Evolutionary conservation across 2,113 vertebrate species (phyloP), one percentile per base, ranked within the genome.

Genomic region (Ciconia maguari): DNA sequence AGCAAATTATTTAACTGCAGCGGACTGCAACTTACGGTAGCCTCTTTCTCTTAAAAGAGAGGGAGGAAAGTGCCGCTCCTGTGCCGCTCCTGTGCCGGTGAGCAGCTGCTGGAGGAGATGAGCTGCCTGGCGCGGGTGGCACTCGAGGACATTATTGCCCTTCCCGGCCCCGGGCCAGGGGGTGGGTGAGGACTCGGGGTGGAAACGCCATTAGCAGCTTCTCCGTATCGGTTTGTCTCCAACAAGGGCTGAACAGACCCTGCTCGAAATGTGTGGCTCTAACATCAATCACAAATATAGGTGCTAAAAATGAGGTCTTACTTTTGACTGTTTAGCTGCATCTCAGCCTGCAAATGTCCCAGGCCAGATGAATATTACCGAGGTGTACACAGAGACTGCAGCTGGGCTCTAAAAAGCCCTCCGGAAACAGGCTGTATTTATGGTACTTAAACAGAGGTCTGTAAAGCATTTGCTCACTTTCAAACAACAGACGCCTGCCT

Each of bases 51-150:
- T n/a, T 41, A 10, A 16, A 5, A 34, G 62, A 32, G 42, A 26
- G 44, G 74, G 44, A 77, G 65, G 49, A 13, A 34, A 60, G 55
- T 34, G 80, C 60, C 10, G 1, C 8, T 16, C 1, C 41, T n/a
- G 55, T 34, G 80, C 60, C 10, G 1, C 8, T 16, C 1, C 41
- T n/a, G 17, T 4, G 29, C 14, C 0, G 4, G 21, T 0, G 79
- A 36, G 75, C 20, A 22, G 19, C 51, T 19, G 7, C 42, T 10
- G 90, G 30, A 68, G 90, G 52, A 42, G 21, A 13, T 2, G 1
- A 3, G 13, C 19, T 3, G 19, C 25, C 42, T 3, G 32, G 82
- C 76, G 41, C 52, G 29, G 68, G 48, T 13, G 34, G 57, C 79
- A 9, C 32, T 21, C 41, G 8, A 38, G 38, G 38, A 38, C 38